Conservation (phyloP, 1,140 invertebrate genomes). For the Pristionchus pacificus region DNA sequence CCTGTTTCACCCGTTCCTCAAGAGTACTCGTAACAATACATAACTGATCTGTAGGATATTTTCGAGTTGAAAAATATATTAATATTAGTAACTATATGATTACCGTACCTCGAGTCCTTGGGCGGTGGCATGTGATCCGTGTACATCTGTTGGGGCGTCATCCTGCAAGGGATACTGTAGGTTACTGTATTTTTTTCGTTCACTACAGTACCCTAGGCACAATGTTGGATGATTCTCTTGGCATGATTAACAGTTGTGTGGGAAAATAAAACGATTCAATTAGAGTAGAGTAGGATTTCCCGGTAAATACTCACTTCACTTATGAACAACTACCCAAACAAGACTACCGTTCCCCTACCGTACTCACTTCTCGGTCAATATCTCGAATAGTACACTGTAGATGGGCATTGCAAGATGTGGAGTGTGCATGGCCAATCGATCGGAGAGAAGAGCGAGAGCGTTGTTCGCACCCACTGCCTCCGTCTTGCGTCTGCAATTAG, state of each 20-base stretch:
- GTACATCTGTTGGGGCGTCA: slow-evolving; percentile 83
- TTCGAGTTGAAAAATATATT: neutral
- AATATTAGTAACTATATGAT: neutral
- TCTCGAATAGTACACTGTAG: slow-evolving; percentile 98
- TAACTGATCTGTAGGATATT: neutral
- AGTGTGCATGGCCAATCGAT: slow-evolving; percentile 81
- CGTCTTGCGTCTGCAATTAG: slow-evolving; percentile 82
- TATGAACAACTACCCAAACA: no score
- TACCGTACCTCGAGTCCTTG: slow-evolving; percentile 65
- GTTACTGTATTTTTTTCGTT: no score
- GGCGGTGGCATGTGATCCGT: slow-evolving; percentile 68
- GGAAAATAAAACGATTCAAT: neutral
- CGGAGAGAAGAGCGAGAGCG: slow-evolving; percentile 88
- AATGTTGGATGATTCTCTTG: no score
- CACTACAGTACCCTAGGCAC: no score
- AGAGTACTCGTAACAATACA: neutral
- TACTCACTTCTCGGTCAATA: slow-evolving; percentile 84
- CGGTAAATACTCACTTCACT: no score
- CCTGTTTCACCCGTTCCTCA: neutral
- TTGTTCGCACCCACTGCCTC: slow-evolving; percentile 97
- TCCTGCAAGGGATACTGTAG: no score
- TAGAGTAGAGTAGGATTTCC: neutral
- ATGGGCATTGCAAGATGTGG: slow-evolving; percentile 82
- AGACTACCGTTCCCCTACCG: no score
- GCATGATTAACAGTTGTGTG: no score